These are phyloP conservation scores for Thomomys bottae DNA, from an alignment of 2,113 vertebrate genomes.

Conservation along the genomic window DNA sequence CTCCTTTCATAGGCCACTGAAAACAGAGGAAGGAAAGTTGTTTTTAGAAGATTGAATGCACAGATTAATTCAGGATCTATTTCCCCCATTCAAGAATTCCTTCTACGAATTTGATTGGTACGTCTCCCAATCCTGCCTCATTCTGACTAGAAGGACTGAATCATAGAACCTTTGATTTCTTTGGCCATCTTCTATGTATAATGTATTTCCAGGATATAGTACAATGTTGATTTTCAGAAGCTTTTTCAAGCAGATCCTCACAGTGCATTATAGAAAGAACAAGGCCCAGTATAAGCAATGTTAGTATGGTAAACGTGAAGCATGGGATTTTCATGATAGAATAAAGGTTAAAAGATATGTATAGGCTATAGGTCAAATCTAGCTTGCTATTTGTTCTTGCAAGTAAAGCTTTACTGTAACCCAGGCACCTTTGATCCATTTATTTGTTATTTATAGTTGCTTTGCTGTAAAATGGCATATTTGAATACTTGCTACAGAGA, in stretches of 20 bases:
- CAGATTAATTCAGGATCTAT: background rate
- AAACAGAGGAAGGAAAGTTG: conserved; percentile 56
- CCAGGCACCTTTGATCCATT: background rate
- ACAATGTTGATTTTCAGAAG: background rate
- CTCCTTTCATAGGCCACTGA: conserved; percentile 92
- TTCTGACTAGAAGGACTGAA: background rate
- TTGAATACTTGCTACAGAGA: background rate
- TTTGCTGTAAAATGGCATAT: conserved; percentile 21
- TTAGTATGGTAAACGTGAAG: background rate
- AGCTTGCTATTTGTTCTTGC: background rate
- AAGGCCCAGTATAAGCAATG: background rate
- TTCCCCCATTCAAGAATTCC: background rate
- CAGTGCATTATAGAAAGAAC: background rate
- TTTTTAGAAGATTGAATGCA: background rate
- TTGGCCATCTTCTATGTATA: background rate
- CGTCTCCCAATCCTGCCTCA: background rate
- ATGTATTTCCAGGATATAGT: background rate
- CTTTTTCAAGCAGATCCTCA: background rate
- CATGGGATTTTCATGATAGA: background rate
- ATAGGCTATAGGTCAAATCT: background rate
- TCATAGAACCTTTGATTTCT: background rate
- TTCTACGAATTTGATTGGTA: conserved; percentile 27
- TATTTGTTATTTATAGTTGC: background rate
- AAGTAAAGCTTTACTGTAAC: background rate
- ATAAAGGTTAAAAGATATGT: background rate